Evolutionary conservation across 2,888 invertebrate species (phyloP).

Genomic region (Pyrrhosoma nymphula): DNA sequence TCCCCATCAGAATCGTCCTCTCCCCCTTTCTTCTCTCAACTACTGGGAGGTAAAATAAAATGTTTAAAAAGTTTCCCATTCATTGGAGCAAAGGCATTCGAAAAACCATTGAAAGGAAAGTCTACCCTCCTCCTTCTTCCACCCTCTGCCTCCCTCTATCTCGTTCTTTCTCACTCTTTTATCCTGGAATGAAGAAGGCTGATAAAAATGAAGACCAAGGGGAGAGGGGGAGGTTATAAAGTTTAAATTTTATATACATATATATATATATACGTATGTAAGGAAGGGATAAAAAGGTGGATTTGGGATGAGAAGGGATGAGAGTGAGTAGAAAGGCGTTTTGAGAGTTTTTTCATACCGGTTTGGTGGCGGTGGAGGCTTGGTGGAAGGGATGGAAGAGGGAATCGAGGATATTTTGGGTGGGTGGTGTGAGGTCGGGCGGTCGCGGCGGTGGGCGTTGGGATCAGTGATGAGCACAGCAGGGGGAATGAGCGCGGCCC

Average conservation of each 20-base stretch:
- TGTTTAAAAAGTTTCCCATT: constrained; percentile 50
- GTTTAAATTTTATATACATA: neutral
- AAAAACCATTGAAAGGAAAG: constrained; percentile 51
- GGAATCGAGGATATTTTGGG: neutral
- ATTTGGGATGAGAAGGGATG: neutral
- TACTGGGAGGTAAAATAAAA: neutral
- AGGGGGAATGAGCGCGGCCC: neutral
- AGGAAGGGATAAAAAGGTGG: neutral
- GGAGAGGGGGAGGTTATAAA: neutral
- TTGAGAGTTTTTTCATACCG: neutral
- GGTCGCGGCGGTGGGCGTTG: too few relatives aligned
- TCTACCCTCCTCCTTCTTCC: neutral
- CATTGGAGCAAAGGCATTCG: constrained; percentile 27
- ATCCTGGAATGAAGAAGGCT: neutral
- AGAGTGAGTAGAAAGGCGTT: neutral
- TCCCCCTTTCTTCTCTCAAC: neutral
- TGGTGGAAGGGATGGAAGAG: too few relatives aligned
- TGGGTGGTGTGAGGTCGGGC: too few relatives aligned
- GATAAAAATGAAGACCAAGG: neutral
- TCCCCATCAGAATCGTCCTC: neutral
- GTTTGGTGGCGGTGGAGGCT: too few relatives aligned
- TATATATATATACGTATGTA: too few relatives aligned
- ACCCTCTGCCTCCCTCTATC: neutral
- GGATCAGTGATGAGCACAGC: neutral
- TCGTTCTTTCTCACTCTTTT: neutral